phyloP scores from a whole-genome alignment of 2,113 vertebrate genomes.

The Misgurnus anguillicaudatus region DNA sequence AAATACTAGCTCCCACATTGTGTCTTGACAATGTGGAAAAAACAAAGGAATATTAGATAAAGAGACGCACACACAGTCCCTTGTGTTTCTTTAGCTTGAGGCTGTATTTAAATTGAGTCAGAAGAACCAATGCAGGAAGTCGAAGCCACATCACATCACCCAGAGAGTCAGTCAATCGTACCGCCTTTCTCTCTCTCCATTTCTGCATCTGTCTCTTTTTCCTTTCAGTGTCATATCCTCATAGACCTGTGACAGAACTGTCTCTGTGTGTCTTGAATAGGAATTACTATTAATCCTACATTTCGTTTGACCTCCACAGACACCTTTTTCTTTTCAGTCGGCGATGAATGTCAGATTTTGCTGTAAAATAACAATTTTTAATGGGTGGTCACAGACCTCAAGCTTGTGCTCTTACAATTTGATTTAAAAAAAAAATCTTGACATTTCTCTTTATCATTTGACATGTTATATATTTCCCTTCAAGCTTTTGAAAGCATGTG shows the following conservation, averaged over 20 bases:
- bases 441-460: conserved; percentile 8
- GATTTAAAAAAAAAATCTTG: conserved; percentile 4
- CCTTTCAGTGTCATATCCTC: conserved; percentile 35
- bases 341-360: conserved; percentile 8
- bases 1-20: conserved; percentile 26
- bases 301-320: not conserved
- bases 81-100: conserved; percentile 34
- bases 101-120: conserved; percentile 41
- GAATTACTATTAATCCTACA: not conserved
- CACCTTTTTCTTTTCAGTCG: not conserved
- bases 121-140: conserved; percentile 18
- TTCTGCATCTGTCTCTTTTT: conserved; percentile 10
- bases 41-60: conserved; percentile 42
- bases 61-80: conserved; percentile 18
- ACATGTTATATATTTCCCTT: conserved; percentile 13
- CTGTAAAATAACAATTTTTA: not conserved
- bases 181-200: not conserved
- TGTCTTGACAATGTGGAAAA: conserved; percentile 36
- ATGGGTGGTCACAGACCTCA: not conserved
- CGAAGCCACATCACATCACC: conserved; percentile 24
- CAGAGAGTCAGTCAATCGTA: conserved; percentile 32
- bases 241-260: conserved; percentile 3
- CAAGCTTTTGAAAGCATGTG: not conserved
- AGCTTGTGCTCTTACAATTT: not conserved
- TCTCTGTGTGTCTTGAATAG: conserved; percentile 29